These are phyloP conservation scores for Electrophaes corylata DNA, from an alignment of 2,888 invertebrate genomes.

Conservation along the genomic window DNA sequence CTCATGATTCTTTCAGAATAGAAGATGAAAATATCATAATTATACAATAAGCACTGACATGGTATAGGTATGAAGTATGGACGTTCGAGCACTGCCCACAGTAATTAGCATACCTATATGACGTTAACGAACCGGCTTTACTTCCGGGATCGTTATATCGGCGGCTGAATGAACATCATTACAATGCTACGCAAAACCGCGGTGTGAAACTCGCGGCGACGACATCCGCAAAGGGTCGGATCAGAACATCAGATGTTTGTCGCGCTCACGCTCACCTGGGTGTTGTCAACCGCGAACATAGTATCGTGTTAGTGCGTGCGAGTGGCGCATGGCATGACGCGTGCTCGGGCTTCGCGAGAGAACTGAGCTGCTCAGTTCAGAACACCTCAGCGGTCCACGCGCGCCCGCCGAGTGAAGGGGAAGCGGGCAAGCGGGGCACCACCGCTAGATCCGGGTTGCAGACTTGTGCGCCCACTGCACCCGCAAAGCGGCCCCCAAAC, in stretches of 20 bases:
- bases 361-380: conserved; percentile 54
- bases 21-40: conserved; percentile 32
- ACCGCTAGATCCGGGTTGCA: conserved; percentile 80
- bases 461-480: conserved; percentile 69
- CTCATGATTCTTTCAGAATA: conserved; percentile 12
- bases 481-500: conserved; percentile 70
- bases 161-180: conserved; percentile 73
- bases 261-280: conserved; percentile 76
- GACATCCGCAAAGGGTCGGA: conserved; percentile 48
- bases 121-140: conserved; percentile 79
- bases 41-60: conserved; percentile 40
- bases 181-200: conserved; percentile 60
- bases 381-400: conserved; percentile 64
- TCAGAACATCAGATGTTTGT: conserved; percentile 35
- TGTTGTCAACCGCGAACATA: conserved; percentile 81
- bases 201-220: conserved; percentile 55
- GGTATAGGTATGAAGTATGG: conserved; percentile 41
- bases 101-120: conserved; percentile 77
- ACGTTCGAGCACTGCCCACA: conserved; percentile 65
- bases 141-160: conserved; percentile 81
- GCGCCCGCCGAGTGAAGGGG: conserved; percentile 79
- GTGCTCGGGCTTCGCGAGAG: conserved; percentile 74
- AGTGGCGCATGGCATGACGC: conserved; percentile 67
- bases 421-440: conserved; percentile 82
- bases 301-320: conserved; percentile 67